phyloP scores from a whole-genome alignment of 2,888 invertebrate genomes.

The Trissolcus japonicus region DNA sequence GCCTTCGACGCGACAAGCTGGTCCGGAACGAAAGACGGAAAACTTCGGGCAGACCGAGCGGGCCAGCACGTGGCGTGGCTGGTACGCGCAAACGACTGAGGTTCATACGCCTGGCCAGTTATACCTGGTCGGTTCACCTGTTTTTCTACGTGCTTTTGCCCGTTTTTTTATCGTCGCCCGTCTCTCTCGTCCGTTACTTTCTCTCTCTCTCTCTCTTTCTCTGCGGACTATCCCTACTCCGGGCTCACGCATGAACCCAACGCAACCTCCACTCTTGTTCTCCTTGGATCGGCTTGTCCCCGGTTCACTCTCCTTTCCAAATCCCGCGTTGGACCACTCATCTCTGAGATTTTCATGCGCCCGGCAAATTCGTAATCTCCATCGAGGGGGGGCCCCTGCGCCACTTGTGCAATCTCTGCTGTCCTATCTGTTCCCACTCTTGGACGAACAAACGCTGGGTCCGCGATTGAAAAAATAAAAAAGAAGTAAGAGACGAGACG shows the following conservation, averaged over 20 bases:
- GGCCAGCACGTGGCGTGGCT: conserved; percentile 37
- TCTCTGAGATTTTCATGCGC: not conserved
- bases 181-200: conserved; percentile 27
- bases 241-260: conserved; percentile 45
- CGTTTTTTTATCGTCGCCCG: conserved; percentile 36
- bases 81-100: conserved; percentile 42
- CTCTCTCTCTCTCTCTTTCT: conserved; percentile 27
- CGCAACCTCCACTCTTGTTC: conserved; percentile 59
- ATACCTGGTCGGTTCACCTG: conserved; percentile 56
- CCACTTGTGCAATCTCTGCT: not conserved
- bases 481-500: conserved; percentile 28
- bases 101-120: conserved; percentile 53
- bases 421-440: not conserved
- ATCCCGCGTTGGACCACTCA: conserved; percentile 10
- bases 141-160: conserved; percentile 56
- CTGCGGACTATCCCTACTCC: conserved; percentile 18
- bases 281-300: conserved; percentile 56
- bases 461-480: conserved; percentile 1
- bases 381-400: too few relatives aligned
- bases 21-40: not conserved
- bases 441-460: conserved; percentile 2
- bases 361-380: not conserved
- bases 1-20: too few relatives aligned
- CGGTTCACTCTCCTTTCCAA: conserved; percentile 22
- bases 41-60: not conserved